Conservation (phyloP, 2,797 vertebrate genomes). For the Prionace glauca region DNA sequence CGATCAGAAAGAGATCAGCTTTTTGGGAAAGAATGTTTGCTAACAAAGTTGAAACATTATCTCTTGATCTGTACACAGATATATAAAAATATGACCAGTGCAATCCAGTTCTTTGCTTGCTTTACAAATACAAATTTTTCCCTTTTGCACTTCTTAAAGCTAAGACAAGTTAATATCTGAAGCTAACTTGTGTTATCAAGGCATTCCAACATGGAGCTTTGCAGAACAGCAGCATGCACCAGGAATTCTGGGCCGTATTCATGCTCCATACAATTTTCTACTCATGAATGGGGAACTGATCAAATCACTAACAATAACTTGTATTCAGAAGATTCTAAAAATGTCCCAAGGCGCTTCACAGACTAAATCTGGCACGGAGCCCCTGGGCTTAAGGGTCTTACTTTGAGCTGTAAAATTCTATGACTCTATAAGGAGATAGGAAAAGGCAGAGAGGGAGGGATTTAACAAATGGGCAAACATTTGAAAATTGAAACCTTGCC, state of each 20-base stretch:
- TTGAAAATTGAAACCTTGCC: not conserved
- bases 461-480: not conserved
- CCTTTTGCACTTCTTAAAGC: not conserved
- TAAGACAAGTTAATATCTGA: not conserved
- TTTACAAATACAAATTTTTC: not conserved
- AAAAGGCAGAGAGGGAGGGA: not conserved
- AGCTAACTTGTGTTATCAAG: not conserved
- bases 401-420: too few relatives aligned
- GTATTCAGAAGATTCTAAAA: not conserved
- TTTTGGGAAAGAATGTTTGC: not conserved
- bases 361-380: not conserved
- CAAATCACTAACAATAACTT: not conserved
- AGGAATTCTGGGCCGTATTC: not conserved
- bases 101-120: not conserved
- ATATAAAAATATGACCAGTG: too few relatives aligned
- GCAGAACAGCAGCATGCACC: not conserved
- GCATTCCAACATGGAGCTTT: not conserved
- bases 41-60: not conserved
- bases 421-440: too few relatives aligned
- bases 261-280: not conserved
- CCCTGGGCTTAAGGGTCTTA: not conserved
- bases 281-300: not conserved
- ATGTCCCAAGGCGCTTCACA: not conserved
- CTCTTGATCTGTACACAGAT: not conserved
- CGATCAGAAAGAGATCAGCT: not conserved